Base-by-base conservation (phyloP, 1,140 invertebrate genomes). In the Drosophila biarmipes region DNA sequence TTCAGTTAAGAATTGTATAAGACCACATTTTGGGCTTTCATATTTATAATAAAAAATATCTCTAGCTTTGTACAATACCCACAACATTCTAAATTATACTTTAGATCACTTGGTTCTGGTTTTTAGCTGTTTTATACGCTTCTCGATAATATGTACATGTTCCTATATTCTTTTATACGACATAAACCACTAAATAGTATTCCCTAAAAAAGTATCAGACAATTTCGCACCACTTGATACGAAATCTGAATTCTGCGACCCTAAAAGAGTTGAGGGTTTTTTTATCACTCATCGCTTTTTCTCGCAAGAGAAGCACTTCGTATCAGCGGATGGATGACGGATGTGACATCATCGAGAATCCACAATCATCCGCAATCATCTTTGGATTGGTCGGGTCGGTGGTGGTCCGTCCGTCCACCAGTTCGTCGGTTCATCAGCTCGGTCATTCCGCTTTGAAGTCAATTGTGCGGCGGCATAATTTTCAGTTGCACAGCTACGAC, bases 261-360 rank as follows among this genome's bases (percentile, higher is more conserved):
- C 1, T n/a, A 31, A 27, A 49, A 12, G 8, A 8, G 7, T 31
- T 8, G 15, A 19, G 29, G 14, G 8, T 27, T 17, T 1, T 19
- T 19, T 19, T 5, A 35, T 45, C 56, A 35, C 55, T 62, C 57
- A 75, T 71, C 56, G 63, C 57, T 42, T 54, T 51, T 31, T 4
- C 14, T 8, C 4, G 6, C 11, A 4, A 21, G 15, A 8, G 48
- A 6, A 55, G 34, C 17, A n/a, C 21, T 11, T 11, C 12, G 2
- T 15, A 53, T 12, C 17, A 31, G 11, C 19, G 7, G 31, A 37
- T 24, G 66, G 68, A 81, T 82, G 73, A 82, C 80, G 79, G 79
- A 74, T 81, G 79, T 82, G 79, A 82, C 79, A 82, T 82, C 79
- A 82, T 69, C 78, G 53, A 59, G 64, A 71, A 71, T 69, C 24